Percentiles rank a stretch among this genome's conserved stretches.
Conservation (phyloP, 2,113 vertebrate species). For the Corythornis cristatus region DNA sequence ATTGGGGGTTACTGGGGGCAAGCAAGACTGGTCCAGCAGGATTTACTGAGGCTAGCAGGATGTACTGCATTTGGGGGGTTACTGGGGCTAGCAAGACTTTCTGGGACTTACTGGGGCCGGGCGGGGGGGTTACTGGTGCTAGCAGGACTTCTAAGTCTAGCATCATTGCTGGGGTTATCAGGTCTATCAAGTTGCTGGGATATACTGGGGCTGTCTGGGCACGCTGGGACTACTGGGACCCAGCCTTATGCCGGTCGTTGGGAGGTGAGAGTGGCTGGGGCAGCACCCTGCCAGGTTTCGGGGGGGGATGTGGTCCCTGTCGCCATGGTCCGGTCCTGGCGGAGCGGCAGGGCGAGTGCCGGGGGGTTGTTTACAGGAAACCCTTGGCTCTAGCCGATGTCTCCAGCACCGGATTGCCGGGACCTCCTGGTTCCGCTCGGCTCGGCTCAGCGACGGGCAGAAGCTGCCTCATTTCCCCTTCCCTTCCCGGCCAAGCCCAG, state of each 20-base stretch:
- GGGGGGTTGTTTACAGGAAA: conserved; percentile 49
- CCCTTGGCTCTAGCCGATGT: not conserved
- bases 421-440: conserved; percentile 42
- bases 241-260: accelerated
- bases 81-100: too few species aligned
- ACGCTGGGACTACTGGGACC: not conserved
- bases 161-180: too few species aligned
- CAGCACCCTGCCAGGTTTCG: accelerated
- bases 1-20: not conserved
- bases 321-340: accelerated
- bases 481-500: conserved; percentile 26
- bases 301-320: not conserved
- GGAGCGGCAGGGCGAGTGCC: accelerated
- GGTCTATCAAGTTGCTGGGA: not conserved
- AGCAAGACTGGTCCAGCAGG: too few species aligned
- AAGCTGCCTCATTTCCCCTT: conserved; percentile 56
- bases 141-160: not conserved
- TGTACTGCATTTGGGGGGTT: not conserved
- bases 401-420: conserved; percentile 46
- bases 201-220: not conserved
- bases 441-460: not conserved
- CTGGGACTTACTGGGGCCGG: not conserved
- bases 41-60: too few species aligned
- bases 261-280: accelerated
- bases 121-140: not conserved